These are phyloP conservation scores for Steinernema feltiae DNA, from an alignment of 1,140 invertebrate species.

Conservation along the genomic window DNA sequence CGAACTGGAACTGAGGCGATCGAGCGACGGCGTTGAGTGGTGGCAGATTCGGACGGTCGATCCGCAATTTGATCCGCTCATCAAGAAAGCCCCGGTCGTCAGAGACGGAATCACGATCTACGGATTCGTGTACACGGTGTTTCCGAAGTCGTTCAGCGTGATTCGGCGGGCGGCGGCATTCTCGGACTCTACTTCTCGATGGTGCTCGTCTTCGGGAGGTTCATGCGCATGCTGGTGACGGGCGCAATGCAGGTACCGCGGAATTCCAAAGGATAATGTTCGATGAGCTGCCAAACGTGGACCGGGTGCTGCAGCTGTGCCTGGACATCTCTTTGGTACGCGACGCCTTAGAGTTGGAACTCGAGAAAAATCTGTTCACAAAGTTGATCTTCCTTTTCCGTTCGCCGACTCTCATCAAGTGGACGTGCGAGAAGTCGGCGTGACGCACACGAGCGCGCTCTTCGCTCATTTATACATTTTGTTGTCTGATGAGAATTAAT, in stretches of 20 bases:
- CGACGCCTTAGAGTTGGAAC: slow-evolving; percentile 78
- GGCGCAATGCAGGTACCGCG: slow-evolving; percentile 69
- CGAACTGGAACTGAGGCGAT: slow-evolving; percentile 1
- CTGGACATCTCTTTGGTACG: slow-evolving; percentile 90
- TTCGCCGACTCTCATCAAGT: slow-evolving; percentile 90
- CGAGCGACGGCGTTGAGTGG: slow-evolving; percentile 46
- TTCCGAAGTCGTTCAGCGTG: slow-evolving; percentile 75
- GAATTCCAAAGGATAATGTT: slow-evolving; percentile 72
- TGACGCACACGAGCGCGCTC: too few species aligned
- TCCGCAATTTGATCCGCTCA: slow-evolving; percentile 32
- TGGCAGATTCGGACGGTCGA: slow-evolving; percentile 24
- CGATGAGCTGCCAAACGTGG: slow-evolving; percentile 86
- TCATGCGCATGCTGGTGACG: slow-evolving; percentile 75
- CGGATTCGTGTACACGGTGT: slow-evolving; percentile 44
- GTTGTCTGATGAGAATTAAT: too few species aligned
- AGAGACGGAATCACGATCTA: slow-evolving; percentile 28
- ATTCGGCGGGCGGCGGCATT: slow-evolving; percentile 70
- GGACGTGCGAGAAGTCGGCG: slow-evolving; percentile 63
- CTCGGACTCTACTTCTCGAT: slow-evolving; percentile 94
- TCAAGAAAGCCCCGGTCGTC: slow-evolving; percentile 27
- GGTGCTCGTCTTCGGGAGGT: slow-evolving; percentile 80
- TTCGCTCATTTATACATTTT: too few species aligned
- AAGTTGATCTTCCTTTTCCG: slow-evolving; percentile 94
- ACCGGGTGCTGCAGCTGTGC: slow-evolving; percentile 77
- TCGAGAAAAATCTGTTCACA: slow-evolving; percentile 94